These are phyloP conservation scores for Morinoia aosen DNA, from an alignment of 2,888 invertebrate genomes.

Conservation along the genomic window DNA sequence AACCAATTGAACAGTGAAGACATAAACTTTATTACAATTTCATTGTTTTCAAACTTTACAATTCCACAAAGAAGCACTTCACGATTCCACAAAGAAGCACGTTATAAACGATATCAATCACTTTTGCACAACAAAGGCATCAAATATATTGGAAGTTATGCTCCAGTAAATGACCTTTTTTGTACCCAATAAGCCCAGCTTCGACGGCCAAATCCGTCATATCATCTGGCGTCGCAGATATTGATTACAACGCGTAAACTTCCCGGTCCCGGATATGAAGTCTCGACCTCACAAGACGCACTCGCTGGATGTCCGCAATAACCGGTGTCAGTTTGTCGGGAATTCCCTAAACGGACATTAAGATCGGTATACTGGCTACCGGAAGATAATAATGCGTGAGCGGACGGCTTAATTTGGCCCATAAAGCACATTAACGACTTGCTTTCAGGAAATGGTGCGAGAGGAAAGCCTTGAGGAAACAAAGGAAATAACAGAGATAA, in stretches of 20 bases:
- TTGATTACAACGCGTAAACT: neutral
- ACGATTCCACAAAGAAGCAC: too few species aligned
- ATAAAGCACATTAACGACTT: slow-evolving; percentile 27
- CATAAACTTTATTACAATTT: too few species aligned
- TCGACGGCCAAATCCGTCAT: neutral
- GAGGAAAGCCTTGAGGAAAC: neutral
- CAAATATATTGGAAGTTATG: neutral
- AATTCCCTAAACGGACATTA: neutral
- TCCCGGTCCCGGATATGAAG: neutral
- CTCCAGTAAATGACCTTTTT: neutral
- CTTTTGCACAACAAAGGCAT: neutral
- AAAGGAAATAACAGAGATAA: neutral
- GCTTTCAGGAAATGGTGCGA: neutral
- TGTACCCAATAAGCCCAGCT: neutral
- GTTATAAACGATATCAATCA: too few species aligned
- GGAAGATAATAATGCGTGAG: slow-evolving; percentile 30
- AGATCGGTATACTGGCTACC: neutral
- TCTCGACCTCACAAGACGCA: neutral
- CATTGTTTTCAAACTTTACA: too few species aligned
- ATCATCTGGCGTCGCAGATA: neutral
- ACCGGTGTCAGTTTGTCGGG: slow-evolving; percentile 10
- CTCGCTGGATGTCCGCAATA: neutral
- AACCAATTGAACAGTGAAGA: too few species aligned
- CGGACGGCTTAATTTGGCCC: neutral
- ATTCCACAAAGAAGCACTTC: too few species aligned